Evolutionary conservation across 2,888 invertebrate genomes (phyloP).

Genomic region (Boloria euphrosyne): DNA sequence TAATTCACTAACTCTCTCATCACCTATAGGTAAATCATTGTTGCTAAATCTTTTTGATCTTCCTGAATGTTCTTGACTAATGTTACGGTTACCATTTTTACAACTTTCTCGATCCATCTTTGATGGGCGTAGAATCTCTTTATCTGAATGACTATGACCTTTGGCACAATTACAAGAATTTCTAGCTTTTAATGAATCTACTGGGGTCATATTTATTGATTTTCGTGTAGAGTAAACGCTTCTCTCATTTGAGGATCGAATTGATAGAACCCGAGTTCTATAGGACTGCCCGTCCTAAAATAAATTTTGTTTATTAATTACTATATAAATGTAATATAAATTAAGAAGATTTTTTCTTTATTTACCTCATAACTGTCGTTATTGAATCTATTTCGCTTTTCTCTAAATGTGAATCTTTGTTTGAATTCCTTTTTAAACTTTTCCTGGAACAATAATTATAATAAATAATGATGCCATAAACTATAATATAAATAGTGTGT

Average conservation of each 20-base stretch:
- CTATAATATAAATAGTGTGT: too few relatives aligned
- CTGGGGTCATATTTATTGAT: constrained; percentile 60
- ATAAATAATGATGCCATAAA: not conserved
- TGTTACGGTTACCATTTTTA: constrained; percentile 47
- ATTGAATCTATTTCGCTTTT: constrained; percentile 65
- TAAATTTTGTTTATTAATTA: not conserved
- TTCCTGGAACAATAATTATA: constrained; percentile 79
- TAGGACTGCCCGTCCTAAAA: constrained; percentile 75
- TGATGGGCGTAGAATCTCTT: constrained; percentile 59
- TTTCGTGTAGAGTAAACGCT: constrained; percentile 66
- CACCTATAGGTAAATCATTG: constrained; percentile 60
- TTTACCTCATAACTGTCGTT: constrained; percentile 77
- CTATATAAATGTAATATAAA: not conserved
- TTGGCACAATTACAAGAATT: constrained; percentile 62
- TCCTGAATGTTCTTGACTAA: constrained; percentile 37
- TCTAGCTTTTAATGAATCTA: constrained; percentile 57
- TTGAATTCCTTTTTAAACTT: constrained; percentile 91
- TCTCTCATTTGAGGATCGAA: constrained; percentile 72
- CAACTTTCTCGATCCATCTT: constrained; percentile 46
- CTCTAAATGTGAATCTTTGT: constrained; percentile 84
- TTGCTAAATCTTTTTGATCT: constrained; percentile 49
- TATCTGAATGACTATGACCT: constrained; percentile 48
- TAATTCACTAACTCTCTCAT: constrained; percentile 71
- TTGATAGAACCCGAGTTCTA: constrained; percentile 70
- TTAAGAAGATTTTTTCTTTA: constrained; percentile 11